Conservation (phyloP, 1,140 invertebrate genomes). For the Drosophila miranda region DNA sequence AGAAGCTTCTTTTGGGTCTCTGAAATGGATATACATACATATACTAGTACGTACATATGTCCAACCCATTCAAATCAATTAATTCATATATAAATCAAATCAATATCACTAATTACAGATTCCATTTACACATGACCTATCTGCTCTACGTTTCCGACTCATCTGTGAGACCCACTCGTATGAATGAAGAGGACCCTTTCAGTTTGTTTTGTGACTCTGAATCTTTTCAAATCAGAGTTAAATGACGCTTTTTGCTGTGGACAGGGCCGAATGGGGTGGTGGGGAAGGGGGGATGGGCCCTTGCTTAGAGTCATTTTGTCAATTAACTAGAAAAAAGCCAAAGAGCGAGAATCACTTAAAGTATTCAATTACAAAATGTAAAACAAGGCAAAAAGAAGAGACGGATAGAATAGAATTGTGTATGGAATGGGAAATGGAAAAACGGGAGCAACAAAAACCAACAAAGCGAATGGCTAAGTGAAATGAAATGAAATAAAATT, state of each 20-base stretch:
- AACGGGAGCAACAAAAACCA: conserved; percentile 13
- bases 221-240: conserved; percentile 26
- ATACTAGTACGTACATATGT: too few relatives aligned
- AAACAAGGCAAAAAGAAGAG: conserved; percentile 40
- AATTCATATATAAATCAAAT: conserved; percentile 5
- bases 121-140: conserved; percentile 31
- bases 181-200: conserved; percentile 7
- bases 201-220: conserved; percentile 25
- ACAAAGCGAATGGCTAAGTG: conserved; percentile 43
- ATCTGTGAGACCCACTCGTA: not conserved
- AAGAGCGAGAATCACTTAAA: conserved; percentile 72
- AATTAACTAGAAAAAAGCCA: conserved; percentile 53
- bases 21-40: too few relatives aligned
- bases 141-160: conserved; percentile 5
- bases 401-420: not conserved
- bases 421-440: not conserved
- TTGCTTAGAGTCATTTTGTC: conserved; percentile 41
- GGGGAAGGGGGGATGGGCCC: not conserved
- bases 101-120: conserved; percentile 35
- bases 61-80: conserved; percentile 1
- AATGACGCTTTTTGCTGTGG: conserved; percentile 12
- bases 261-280: conserved; percentile 23
- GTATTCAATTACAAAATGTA: conserved; percentile 75
- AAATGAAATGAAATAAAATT: conserved; percentile 69
- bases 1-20: too few relatives aligned